phyloP scores from a whole-genome alignment of 2,113 vertebrate genomes.

The Vireo altiloquus region DNA sequence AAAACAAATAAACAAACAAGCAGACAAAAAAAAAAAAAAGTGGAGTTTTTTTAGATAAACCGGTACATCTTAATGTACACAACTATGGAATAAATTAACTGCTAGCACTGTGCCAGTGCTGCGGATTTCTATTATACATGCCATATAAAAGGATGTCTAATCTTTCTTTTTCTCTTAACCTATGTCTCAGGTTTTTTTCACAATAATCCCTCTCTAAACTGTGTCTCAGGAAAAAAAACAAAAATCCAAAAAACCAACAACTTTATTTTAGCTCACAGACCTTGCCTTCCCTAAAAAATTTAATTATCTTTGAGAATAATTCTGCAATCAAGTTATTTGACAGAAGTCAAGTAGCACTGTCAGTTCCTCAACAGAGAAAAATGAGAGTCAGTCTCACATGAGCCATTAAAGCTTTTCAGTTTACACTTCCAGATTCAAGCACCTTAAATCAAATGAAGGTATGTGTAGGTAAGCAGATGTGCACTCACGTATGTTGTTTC shows the following conservation, averaged over 20 bases:
- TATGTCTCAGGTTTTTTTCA: neutral
- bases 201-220: neutral
- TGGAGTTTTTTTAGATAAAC: neutral
- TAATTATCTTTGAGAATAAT: neutral
- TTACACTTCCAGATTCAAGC: neutral
- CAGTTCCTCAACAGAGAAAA: neutral
- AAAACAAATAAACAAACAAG: neutral
- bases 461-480: neutral
- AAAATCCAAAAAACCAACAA: neutral
- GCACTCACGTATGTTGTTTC: fast-evolving
- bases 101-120: neutral
- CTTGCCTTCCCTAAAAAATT: neutral
- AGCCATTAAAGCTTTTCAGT: neutral
- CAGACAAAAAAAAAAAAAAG: neutral
- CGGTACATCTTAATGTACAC: neutral
- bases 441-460: neutral
- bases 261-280: neutral
- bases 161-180: neutral
- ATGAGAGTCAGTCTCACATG: neutral
- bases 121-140: neutral
- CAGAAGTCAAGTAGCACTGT: neutral
- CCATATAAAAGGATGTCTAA: neutral
- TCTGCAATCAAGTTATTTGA: neutral
- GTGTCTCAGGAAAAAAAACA: neutral
- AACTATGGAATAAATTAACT: neutral